These are phyloP conservation scores for Holothuria scabra DNA, from an alignment of 53 echinoderm and acorn worm genomes.

Conservation along the genomic window DNA sequence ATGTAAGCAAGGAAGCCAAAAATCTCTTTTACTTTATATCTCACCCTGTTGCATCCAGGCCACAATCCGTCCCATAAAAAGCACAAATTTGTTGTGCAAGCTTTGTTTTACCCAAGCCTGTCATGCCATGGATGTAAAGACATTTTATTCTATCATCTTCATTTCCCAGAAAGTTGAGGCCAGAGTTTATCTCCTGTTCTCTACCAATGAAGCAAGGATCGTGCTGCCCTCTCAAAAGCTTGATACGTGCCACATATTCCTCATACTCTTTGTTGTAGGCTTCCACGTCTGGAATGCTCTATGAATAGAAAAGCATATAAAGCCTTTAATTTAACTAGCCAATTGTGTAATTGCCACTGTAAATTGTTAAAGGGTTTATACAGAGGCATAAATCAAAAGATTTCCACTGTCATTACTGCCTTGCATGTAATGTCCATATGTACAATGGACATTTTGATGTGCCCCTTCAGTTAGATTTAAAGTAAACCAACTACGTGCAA, in stretches of 20 bases:
- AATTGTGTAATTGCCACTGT: too few relatives aligned
- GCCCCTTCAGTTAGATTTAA: too few relatives aligned
- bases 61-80: slow-evolving; percentile 49
- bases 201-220: slow-evolving; percentile 82
- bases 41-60: slow-evolving; percentile 49
- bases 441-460: too few relatives aligned
- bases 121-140: slow-evolving; percentile 76
- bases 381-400: neutral
- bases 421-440: too few relatives aligned
- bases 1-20: too few relatives aligned
- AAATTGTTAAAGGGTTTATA: too few relatives aligned
- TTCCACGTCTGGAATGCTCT: slow-evolving; percentile 40
- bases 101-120: slow-evolving; percentile 85
- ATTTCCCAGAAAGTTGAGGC: slow-evolving; percentile 63
- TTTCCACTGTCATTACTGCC: too few relatives aligned
- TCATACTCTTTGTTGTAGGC: slow-evolving; percentile 49
- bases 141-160: slow-evolving; percentile 50
- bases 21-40: too few relatives aligned
- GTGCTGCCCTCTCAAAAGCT: slow-evolving; percentile 46
- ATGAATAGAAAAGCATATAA: neutral
- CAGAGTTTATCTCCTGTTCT: slow-evolving; percentile 55
- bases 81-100: slow-evolving; percentile 77
- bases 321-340: neutral
- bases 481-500: too few relatives aligned
- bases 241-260: slow-evolving; percentile 50